These are phyloP conservation scores for Gari tellinella DNA, from an alignment of 2,888 invertebrate species.

Conservation along the genomic window DNA sequence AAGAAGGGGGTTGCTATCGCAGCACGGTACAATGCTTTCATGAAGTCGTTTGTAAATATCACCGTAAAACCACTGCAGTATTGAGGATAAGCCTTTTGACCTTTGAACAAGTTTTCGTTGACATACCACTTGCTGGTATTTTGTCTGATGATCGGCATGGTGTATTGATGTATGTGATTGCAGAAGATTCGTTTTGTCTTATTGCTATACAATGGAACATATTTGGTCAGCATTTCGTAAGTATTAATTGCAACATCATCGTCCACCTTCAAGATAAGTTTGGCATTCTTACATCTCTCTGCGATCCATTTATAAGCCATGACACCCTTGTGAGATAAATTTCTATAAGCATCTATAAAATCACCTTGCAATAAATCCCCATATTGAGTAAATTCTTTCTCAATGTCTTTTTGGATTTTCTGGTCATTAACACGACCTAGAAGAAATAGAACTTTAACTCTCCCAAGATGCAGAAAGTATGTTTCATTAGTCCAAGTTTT, in stretches of 20 bases:
- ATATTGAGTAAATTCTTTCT: constrained; percentile 54
- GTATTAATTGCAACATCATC: constrained; percentile 72
- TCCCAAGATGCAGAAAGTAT: constrained; percentile 49
- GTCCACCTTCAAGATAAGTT: constrained; percentile 66
- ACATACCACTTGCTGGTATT: constrained; percentile 53
- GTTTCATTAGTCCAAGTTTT: constrained; percentile 65
- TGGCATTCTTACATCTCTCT: constrained; percentile 61
- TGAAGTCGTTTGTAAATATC: constrained; percentile 49
- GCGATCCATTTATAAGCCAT: constrained; percentile 72
- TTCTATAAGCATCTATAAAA: constrained; percentile 68
- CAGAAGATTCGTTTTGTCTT: constrained; percentile 52
- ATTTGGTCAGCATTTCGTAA: constrained; percentile 36
- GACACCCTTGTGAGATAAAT: constrained; percentile 70
- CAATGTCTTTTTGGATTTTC: constrained; percentile 42
- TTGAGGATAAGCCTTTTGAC: constrained; percentile 46
- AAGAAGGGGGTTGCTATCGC: constrained; percentile 55
- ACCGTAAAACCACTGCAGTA: constrained; percentile 60
- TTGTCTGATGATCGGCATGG: constrained; percentile 50
- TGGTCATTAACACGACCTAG: constrained; percentile 57
- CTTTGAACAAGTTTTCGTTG: constrained; percentile 37
- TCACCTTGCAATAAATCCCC: constrained; percentile 72
- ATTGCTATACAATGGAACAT: constrained; percentile 27
- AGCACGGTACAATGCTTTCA: constrained; percentile 48
- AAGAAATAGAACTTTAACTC: constrained; percentile 60
- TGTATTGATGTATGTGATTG: constrained; percentile 49